Conservation (phyloP, 2,113 vertebrate species). For the Eptesicus fuscus region DNA sequence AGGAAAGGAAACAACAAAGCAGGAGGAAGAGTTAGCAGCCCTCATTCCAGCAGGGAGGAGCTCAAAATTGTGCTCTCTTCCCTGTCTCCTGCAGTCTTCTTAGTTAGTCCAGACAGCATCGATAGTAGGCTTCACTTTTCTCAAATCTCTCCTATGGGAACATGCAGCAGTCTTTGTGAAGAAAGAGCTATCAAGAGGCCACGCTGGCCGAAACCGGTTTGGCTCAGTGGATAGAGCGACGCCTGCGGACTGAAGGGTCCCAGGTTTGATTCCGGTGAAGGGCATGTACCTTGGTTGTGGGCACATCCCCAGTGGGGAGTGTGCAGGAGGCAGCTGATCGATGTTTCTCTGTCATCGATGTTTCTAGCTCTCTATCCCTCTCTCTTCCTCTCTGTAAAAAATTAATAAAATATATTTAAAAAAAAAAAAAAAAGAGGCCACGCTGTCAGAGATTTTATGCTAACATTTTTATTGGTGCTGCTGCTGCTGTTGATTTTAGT, state of each 20-base stretch:
- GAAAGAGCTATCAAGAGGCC: neutral
- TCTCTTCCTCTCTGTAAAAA: too few species aligned
- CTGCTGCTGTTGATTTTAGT: neutral
- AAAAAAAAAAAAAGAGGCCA: too few species aligned
- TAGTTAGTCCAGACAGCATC: neutral
- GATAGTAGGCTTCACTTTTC: neutral
- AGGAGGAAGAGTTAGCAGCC: constrained; percentile 17
- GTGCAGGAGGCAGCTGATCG: too few species aligned
- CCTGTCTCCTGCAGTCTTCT: neutral
- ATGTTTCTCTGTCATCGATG: too few species aligned
- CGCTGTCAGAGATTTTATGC: neutral
- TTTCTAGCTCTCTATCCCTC: too few species aligned
- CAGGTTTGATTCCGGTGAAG: too few species aligned
- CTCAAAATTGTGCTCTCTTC: neutral
- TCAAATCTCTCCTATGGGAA: neutral
- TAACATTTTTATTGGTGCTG: neutral
- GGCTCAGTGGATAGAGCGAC: too few species aligned
- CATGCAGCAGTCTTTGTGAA: neutral
- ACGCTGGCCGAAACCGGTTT: too few species aligned
- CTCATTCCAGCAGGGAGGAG: neutral
- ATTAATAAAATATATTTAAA: too few species aligned
- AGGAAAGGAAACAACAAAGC: neutral
- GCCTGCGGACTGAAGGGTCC: too few species aligned
- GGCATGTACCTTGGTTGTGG: too few species aligned
- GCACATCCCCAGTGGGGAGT: too few species aligned